Conservation (phyloP, 2,888 invertebrate genomes). For the Hoplodrina ambigua region DNA sequence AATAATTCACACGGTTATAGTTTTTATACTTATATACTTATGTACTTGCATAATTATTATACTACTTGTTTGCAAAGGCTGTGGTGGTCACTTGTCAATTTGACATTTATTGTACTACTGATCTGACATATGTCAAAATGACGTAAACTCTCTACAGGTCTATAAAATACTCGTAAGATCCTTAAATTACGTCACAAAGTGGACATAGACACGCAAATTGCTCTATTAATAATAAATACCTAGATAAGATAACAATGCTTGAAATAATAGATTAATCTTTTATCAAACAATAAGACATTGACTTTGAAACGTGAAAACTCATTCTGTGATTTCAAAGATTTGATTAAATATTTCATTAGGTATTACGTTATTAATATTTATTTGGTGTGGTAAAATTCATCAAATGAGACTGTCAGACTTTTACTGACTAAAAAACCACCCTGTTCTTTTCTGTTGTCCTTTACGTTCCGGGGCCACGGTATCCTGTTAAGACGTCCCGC, state of each 20-base stretch:
- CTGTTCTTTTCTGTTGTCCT: no score
- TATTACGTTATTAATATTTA: neutral
- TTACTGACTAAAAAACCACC: no score
- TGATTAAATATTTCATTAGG: constrained; percentile 12
- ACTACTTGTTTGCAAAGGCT: neutral
- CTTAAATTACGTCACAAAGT: constrained; percentile 7
- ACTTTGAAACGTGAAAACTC: constrained; percentile 32
- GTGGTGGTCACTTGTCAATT: neutral
- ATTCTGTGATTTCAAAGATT: constrained; percentile 26
- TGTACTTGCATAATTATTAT: no score
- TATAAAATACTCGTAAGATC: neutral
- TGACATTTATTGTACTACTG: neutral
- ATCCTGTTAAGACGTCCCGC: no score
- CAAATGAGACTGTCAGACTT: no score
- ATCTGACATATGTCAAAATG: neutral
- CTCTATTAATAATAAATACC: constrained; percentile 14
- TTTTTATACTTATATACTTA: no score
- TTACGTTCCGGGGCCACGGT: no score
- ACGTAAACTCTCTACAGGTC: neutral
- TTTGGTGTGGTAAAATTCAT: no score
- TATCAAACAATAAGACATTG: constrained; percentile 39
- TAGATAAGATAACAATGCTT: constrained; percentile 35
- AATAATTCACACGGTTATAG: no score
- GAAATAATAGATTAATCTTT: constrained; percentile 15
- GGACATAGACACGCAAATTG: constrained; percentile 16